These are phyloP conservation scores for Choreutis nemorana DNA, from an alignment of 2,888 invertebrate genomes.

Conservation along the genomic window DNA sequence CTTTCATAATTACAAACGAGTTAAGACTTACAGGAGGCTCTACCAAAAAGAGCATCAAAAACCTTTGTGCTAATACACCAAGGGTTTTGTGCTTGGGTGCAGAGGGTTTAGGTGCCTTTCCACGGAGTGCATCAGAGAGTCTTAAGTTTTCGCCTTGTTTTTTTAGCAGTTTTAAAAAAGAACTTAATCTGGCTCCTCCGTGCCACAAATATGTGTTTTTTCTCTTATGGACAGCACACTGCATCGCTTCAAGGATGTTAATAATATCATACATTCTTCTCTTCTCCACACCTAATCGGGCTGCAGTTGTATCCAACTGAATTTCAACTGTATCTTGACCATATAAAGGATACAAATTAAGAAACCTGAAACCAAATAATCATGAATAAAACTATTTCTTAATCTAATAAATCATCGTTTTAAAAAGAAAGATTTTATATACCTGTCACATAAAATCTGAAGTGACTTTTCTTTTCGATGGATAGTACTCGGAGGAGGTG, in stretches of 20 bases:
- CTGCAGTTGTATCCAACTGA: constrained; percentile 71
- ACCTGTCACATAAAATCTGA: constrained; percentile 69
- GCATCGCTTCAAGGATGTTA: constrained; percentile 75
- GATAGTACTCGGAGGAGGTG: constrained; percentile 55
- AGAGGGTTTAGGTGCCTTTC: constrained; percentile 50
- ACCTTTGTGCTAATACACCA: constrained; percentile 74
- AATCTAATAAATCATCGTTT: not conserved
- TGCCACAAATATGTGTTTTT: constrained; percentile 77
- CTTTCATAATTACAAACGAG: not conserved
- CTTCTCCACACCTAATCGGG: constrained; percentile 70
- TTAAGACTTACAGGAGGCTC: constrained; percentile 64
- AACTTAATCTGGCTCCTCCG: constrained; percentile 68
- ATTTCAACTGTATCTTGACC: constrained; percentile 61
- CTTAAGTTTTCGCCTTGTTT: constrained; percentile 63
- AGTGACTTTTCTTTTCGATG: constrained; percentile 69
- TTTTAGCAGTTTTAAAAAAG: constrained; percentile 69
- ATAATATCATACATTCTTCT: constrained; percentile 78
- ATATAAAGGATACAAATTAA: constrained; percentile 62
- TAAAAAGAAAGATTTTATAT: constrained; percentile 13
- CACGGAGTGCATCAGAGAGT: constrained; percentile 59
- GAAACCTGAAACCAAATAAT: constrained; percentile 44
- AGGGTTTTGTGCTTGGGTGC: constrained; percentile 71
- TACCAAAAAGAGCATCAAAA: constrained; percentile 75
- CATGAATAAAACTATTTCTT: not conserved
- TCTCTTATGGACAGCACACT: constrained; percentile 70